Conservation (phyloP, 2,888 invertebrate genomes). For the Tenthredo notha region DNA sequence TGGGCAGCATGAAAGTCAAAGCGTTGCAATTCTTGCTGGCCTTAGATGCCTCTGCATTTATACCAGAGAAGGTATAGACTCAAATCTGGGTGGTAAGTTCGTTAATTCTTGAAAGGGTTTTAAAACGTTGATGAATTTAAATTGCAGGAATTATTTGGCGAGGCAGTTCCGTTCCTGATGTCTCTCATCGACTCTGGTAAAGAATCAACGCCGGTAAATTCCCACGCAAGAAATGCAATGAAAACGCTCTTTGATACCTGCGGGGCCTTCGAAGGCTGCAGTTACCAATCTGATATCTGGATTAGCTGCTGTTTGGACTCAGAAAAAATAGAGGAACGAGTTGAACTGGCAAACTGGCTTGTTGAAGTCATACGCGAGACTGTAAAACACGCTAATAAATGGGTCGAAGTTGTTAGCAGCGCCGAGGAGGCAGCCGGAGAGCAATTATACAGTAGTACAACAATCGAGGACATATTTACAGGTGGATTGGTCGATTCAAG, state of each 20-base stretch:
- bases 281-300: conserved; percentile 85
- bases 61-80: conserved; percentile 63
- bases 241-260: conserved; percentile 82
- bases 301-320: conserved; percentile 79
- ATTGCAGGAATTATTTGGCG: conserved; percentile 64
- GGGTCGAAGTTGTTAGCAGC: conserved; percentile 64
- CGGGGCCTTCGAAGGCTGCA: conserved; percentile 83
- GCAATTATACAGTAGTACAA: conserved; percentile 57
- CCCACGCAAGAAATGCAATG: conserved; percentile 80
- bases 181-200: conserved; percentile 60
- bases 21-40: conserved; percentile 77
- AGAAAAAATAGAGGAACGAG: conserved; percentile 64
- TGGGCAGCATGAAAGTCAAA: conserved; percentile 74
- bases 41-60: conserved; percentile 74
- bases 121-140: neutral
- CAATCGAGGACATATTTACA: conserved; percentile 65
- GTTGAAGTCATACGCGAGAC: conserved; percentile 65
- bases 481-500: conserved; percentile 55
- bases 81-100: conserved; percentile 13
- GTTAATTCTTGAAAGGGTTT: neutral
- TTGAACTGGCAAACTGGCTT: conserved; percentile 68
- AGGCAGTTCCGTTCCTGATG: conserved; percentile 68
- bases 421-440: conserved; percentile 65
- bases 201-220: conserved; percentile 54
- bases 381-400: conserved; percentile 67